These are phyloP conservation scores for Eurytoma adleriae DNA, from an alignment of 2,888 invertebrate genomes.

Conservation along the genomic window DNA sequence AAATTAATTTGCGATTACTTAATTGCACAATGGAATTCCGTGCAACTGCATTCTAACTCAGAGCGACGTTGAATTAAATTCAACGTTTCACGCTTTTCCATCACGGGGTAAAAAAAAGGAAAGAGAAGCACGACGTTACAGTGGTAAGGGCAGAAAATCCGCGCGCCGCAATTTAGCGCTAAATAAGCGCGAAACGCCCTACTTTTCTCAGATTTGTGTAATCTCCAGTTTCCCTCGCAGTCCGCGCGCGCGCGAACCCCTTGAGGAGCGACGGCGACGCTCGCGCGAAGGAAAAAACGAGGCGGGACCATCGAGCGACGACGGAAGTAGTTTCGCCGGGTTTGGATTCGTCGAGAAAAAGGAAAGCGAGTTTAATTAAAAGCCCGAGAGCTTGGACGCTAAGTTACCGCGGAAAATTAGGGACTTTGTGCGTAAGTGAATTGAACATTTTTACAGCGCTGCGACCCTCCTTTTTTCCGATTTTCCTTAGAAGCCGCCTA, in stretches of 20 bases:
- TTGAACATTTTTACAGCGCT: conserved; percentile 9
- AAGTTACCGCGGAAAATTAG: conserved; percentile 61
- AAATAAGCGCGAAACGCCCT: conserved; percentile 47
- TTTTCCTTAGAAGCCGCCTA: not conserved
- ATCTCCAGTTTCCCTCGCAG: conserved; percentile 1
- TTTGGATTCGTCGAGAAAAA: conserved; percentile 4
- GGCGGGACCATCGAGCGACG: conserved; percentile 11
- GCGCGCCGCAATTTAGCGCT: conserved; percentile 41
- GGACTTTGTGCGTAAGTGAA: conserved; percentile 35
- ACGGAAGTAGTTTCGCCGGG: conserved; percentile 43
- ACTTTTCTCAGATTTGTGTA: conserved; percentile 48
- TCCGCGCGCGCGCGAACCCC: not conserved
- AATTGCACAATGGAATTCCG: too few species aligned
- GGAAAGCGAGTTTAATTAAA: conserved; percentile 69
- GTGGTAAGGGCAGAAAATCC: too few species aligned
- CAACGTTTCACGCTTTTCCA: not conserved
- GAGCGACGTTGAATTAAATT: not conserved
- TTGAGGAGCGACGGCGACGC: not conserved
- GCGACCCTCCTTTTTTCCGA: not conserved
- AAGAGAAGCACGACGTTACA: too few species aligned
- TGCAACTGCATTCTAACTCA: too few species aligned
- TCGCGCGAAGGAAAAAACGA: conserved; percentile 3
- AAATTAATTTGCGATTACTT: too few species aligned
- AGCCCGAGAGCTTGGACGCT: conserved; percentile 57
- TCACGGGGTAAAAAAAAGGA: too few species aligned